Base-by-base conservation (phyloP, 2,888 invertebrate genomes). In the Calliscelio sp. region DNA sequence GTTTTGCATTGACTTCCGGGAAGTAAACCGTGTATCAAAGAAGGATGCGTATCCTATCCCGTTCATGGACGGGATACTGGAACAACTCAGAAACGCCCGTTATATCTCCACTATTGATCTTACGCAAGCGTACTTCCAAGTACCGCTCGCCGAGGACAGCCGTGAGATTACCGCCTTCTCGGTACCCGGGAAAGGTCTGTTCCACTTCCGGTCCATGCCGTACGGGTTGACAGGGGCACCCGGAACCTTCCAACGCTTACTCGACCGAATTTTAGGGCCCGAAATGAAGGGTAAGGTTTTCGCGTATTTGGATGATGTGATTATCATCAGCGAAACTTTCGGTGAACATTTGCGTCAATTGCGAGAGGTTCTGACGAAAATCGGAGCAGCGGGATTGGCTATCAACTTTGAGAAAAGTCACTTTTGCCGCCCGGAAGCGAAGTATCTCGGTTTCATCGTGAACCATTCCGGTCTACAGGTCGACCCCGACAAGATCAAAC, bases 91-190 rank as follows among this genome's bases (percentile, higher is more conserved):
- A 18, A n/a, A 53, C 7, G 86, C 81, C 0, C 70, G 75, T 51
- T 68, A 81, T 8, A 86, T 88, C n/a, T 86, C 86, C 0, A 86
- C 77, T 0, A 20, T 88, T 0, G 86, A 88, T 28, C 35, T 87
- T 11, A 87, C 80, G 7, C 78, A 86, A 10, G 86, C 86, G 0
- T 87, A 86, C 16, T 82, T 86, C 14, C 86, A 88, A 41, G 77
- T 88, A 1, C 85, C 83, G 0, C 70, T 88, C 44, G 25, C 78
- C 0, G 8, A 18, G 4, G 28, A 53, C 0, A 83, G 86, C 46
- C 55, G 61, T 2, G 71, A 84, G 18, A 71, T 79, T 41, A 86
- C 87, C 0, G 84, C 85, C 0, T 87, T 87, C 18, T 75, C 71
- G 0, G 82, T 84, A 0, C 84, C 86, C 24, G 85, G 85, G 0